Evolutionary conservation across 2,888 invertebrate species (phyloP), one percentile per base, ranked within the genome.

Genomic region (Mechanitis messenoides): DNA sequence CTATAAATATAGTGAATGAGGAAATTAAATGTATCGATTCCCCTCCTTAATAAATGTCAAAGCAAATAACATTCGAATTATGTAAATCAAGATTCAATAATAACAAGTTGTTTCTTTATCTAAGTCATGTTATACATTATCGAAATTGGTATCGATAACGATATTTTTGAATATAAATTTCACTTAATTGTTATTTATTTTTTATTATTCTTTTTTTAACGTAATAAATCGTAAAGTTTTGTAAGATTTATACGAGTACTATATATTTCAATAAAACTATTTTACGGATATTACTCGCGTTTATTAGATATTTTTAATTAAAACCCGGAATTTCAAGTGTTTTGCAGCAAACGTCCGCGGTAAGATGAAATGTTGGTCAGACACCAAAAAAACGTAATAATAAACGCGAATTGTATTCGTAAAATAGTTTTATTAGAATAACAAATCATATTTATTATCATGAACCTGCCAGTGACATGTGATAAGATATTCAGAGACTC

Each of bases 71-170:
- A 80, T 74, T 77, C 76, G 81, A 84, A 84, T 82, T 83, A 85
- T 85, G 81, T 58, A 66, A 66, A 64, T 61, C 63, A 63, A 80
- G 76, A 79, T 77, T 80, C 77, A 79, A 81, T 78, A 87, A 81
- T 83, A 83, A 87, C 83, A 70, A 77, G 80, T 81, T 80, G 76
- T 72, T 73, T 79, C 83, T 84, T 82, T 83, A 83, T 86, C 80
- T 82, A 79, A 74, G 73, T 76, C 74, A 77, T 74, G 77, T 79
- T 74, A 80, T 69, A 80, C 84, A 85, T 84, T 88, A 89, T 87
- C 82, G 83, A 80, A 84, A 88, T 88, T 87, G 84, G 78, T 81
- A 76, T 80, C 83, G 77, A 87, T 87, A 82, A 84, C 83, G 83
- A 82, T 75, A 9, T 42, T 42, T 42, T 78, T 81, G 80, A 78